Conservation (phyloP, 2,797 vertebrate genomes). For the Gastrophryne carolinensis region DNA sequence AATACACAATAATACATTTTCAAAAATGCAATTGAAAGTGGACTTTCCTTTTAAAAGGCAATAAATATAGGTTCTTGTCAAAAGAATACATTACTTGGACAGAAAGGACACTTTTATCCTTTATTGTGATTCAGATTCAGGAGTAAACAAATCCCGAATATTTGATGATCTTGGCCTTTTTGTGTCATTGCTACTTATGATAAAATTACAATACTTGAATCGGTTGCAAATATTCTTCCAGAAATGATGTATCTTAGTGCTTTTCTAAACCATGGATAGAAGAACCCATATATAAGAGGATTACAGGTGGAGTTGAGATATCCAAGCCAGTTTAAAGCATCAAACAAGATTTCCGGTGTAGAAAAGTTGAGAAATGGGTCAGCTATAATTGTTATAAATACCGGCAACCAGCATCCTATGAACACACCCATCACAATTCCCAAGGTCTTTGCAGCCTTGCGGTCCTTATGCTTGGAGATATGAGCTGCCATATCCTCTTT, state of each 20-base stretch:
- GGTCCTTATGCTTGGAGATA: slow-evolving; percentile 60
- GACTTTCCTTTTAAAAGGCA: too few species aligned
- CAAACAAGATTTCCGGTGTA: slow-evolving; percentile 54
- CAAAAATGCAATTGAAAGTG: too few species aligned
- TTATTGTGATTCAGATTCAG: too few species aligned
- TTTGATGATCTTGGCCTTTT: background rate
- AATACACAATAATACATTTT: too few species aligned
- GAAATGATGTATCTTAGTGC: slow-evolving; percentile 58
- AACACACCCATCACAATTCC: slow-evolving; percentile 60
- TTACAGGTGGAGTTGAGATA: slow-evolving; percentile 65
- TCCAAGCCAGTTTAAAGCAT: slow-evolving; percentile 60
- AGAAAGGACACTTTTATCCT: too few species aligned
- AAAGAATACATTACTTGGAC: too few species aligned
- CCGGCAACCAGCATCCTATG: slow-evolving; percentile 60
- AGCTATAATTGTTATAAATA: slow-evolving; percentile 59
- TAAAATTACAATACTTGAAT: slow-evolving; percentile 54
- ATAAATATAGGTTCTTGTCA: too few species aligned
- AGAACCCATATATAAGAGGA: slow-evolving; percentile 62
- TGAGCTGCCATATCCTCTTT: slow-evolving; percentile 25
- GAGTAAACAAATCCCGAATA: too few species aligned
- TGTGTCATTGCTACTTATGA: slow-evolving; percentile 47
- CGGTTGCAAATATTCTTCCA: slow-evolving; percentile 59
- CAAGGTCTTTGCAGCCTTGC: slow-evolving; percentile 61
- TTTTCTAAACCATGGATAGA: slow-evolving; percentile 63
- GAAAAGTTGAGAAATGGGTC: slow-evolving; percentile 60